Evolutionary conservation across 2,113 vertebrate species (phyloP).

Genomic region (Psittacus erithacus): DNA sequence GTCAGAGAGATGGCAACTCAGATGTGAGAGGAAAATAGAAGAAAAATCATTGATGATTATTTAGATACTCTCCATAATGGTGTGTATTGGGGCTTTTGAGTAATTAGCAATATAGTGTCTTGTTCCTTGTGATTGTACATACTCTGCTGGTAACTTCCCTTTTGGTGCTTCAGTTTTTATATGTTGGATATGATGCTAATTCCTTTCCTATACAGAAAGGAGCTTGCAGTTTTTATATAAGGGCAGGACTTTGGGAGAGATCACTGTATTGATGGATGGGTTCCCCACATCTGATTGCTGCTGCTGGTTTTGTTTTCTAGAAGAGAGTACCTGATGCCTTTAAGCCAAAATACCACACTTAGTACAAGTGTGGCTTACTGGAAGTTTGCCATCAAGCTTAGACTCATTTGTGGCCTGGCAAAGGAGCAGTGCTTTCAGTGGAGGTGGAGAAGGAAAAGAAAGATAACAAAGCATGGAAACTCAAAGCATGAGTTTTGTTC

Average conservation of each 20-base stretch:
- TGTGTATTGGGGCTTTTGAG: not conserved
- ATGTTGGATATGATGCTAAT: not conserved
- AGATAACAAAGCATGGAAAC: not conserved
- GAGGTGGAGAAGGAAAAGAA: not conserved
- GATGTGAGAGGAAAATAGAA: not conserved
- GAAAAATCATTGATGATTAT: not conserved
- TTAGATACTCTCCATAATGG: not conserved
- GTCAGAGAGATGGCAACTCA: not conserved
- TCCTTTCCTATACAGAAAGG: not conserved
- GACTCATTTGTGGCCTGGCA: not conserved
- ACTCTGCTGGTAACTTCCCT: not conserved
- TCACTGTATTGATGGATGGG: not conserved
- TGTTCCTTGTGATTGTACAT: not conserved
- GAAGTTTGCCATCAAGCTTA: not conserved
- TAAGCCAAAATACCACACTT: not conserved
- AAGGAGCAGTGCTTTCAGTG: not conserved
- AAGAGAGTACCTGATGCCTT: not conserved
- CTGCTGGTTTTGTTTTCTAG: not conserved
- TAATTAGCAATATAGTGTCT: not conserved
- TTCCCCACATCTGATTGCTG: not conserved
- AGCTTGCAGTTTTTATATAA: not conserved
- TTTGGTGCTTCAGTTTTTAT: not conserved
- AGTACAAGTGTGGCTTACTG: not conserved
- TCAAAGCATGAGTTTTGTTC: not conserved
- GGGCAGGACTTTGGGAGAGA: not conserved